These are phyloP conservation scores for Palythoa grandis DNA, from an alignment of 92 coral and sea anemone genomes.

Conservation along the genomic window DNA sequence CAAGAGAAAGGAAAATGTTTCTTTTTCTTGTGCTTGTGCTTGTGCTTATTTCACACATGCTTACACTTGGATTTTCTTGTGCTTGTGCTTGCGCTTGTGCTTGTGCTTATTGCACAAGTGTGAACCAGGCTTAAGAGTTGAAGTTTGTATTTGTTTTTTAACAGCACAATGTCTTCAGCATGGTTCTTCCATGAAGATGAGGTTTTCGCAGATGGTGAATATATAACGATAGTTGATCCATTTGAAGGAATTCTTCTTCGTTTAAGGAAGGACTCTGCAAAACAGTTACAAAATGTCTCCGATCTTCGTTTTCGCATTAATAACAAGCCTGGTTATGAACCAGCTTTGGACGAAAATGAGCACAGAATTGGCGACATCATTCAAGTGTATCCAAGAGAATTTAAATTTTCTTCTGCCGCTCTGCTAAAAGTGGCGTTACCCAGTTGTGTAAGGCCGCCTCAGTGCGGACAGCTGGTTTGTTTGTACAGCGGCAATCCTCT, in stretches of 20 bases:
- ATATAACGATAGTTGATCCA: slow-evolving; percentile 44
- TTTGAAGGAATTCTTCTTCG: slow-evolving; percentile 70
- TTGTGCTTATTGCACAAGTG: no score
- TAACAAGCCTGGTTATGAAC: slow-evolving; percentile 73
- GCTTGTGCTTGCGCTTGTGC: no score
- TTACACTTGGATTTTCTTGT: no score
- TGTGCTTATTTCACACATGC: no score
- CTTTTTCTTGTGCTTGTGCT: no score
- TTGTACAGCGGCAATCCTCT: slow-evolving; percentile 65
- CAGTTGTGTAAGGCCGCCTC: slow-evolving; percentile 63
- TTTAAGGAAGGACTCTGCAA: slow-evolving; percentile 38
- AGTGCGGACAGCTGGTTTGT: slow-evolving; percentile 87
- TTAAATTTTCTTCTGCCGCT: slow-evolving; percentile 69
- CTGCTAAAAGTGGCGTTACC: slow-evolving; percentile 68
- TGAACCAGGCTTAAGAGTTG: not conserved
- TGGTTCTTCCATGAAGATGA: slow-evolving; percentile 58
- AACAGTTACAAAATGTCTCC: slow-evolving; percentile 28
- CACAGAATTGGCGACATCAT: slow-evolving; percentile 76
- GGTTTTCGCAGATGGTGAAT: slow-evolving; percentile 19
- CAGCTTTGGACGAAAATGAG: slow-evolving; percentile 79
- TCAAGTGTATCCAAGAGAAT: slow-evolving; percentile 78
- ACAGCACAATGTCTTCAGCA: slow-evolving; percentile 64
- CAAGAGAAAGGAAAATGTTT: no score
- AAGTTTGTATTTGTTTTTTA: not conserved
- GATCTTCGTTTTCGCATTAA: slow-evolving; percentile 66